Evolutionary conservation across 1,140 invertebrate species (phyloP).

Genomic region (Megalopta genalis): DNA sequence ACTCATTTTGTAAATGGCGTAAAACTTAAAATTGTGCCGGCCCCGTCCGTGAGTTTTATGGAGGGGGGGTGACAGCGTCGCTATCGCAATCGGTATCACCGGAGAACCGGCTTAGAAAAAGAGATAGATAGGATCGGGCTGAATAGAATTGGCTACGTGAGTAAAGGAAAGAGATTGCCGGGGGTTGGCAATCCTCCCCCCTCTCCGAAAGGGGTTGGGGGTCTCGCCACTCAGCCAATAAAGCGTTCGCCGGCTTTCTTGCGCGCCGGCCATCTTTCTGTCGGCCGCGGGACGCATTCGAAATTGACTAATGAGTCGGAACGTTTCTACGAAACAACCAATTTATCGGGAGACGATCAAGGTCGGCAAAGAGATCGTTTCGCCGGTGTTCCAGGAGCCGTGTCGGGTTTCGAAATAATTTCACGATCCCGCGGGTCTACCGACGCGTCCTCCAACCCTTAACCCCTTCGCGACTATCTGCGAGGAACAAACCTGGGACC

Average conservation of each 20-base stretch:
- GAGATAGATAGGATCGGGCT: constrained; percentile 24
- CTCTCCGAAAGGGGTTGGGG: neutral
- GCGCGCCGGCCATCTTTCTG: constrained; percentile 14
- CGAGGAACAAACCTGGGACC: constrained; percentile 55
- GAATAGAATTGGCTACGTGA: constrained; percentile 51
- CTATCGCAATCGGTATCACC: constrained; percentile 63
- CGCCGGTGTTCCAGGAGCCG: too few species aligned
- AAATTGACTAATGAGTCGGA: neutral
- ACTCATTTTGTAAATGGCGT: constrained; percentile 79
- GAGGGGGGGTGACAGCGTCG: constrained; percentile 60
- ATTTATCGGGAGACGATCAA: too few species aligned
- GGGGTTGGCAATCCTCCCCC: neutral
- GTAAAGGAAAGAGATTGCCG: constrained; percentile 44
- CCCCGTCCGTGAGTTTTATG: constrained; percentile 55
- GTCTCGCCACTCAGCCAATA: constrained; percentile 30
- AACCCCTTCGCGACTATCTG: constrained; percentile 27
- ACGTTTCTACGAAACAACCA: too few species aligned
- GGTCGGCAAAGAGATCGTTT: too few species aligned
- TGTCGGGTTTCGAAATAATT: neutral
- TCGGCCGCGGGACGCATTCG: constrained; percentile 8
- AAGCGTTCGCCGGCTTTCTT: constrained; percentile 23
- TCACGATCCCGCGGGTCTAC: constrained; percentile 18
- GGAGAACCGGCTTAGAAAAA: constrained; percentile 32
- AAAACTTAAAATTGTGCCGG: constrained; percentile 74
- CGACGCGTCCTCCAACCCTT: constrained; percentile 23